phyloP scores from a whole-genome alignment of 2,113 vertebrate genomes.

The Ondatra zibethicus region DNA sequence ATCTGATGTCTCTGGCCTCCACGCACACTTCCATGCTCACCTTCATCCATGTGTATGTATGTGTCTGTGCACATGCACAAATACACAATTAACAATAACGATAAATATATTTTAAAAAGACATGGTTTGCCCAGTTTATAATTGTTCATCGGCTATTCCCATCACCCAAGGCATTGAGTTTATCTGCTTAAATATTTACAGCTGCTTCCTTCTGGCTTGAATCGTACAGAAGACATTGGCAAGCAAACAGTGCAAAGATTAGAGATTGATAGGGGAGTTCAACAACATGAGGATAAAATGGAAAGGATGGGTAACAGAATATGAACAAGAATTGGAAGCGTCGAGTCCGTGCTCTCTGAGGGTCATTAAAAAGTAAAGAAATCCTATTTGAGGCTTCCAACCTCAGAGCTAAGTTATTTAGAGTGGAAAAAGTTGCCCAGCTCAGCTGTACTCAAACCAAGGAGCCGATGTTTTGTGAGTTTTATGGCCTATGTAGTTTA shows the following conservation, averaged over 20 bases:
- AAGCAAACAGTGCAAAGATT: conserved; percentile 41
- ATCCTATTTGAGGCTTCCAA: conserved; percentile 57
- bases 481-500: not conserved
- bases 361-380: conserved; percentile 69
- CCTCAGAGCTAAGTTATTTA: conserved; percentile 53
- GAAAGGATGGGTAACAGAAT: conserved; percentile 45
- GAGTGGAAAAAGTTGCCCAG: conserved; percentile 34
- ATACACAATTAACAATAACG: not conserved
- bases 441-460: not conserved
- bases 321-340: not conserved
- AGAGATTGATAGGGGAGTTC: not conserved
- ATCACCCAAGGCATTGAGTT: not conserved
- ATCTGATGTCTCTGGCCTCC: not conserved
- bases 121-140: not conserved
- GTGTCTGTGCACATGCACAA: not conserved
- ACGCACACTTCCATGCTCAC: no score
- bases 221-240: not conserved
- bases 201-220: conserved; percentile 48
- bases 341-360: not conserved
- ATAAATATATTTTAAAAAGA: not conserved
- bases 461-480: not conserved
- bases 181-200: conserved; percentile 36
- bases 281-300: not conserved
- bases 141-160: not conserved
- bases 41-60: no score